These are phyloP conservation scores for Upupa epops DNA, from an alignment of 2,113 vertebrate genomes.

Conservation along the genomic window DNA sequence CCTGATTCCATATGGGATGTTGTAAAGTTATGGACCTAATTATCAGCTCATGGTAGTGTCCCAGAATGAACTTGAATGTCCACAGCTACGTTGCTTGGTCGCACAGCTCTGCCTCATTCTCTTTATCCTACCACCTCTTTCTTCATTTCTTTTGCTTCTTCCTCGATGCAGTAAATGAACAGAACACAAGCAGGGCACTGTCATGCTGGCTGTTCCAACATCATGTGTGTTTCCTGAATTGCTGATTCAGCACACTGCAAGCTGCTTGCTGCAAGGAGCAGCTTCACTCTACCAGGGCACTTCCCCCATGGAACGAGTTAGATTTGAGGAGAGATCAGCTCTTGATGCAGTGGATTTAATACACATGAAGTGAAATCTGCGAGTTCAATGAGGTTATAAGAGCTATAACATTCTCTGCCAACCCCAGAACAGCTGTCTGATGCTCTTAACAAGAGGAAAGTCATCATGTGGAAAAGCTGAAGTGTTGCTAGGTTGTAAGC, in stretches of 20 bases:
- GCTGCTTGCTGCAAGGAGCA: background rate
- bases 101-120: background rate
- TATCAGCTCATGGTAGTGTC: background rate
- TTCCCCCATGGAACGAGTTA: background rate
- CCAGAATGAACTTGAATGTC: background rate
- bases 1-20: background rate
- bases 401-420: background rate
- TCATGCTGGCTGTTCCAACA: rapidly evolving
- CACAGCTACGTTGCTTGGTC: background rate
- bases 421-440: background rate
- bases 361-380: background rate
- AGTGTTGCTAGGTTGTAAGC: background rate
- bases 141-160: background rate
- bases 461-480: background rate
- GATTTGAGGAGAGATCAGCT: background rate
- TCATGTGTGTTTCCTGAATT: background rate
- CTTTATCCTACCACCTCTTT: background rate
- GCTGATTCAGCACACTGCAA: background rate
- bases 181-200: background rate
- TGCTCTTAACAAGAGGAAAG: background rate
- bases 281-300: background rate
- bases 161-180: background rate
- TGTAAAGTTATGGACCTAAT: background rate
- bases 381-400: background rate
- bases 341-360: background rate